Base-by-base conservation (phyloP, 2,797 vertebrate genomes). In the Antrozous pallidus region DNA sequence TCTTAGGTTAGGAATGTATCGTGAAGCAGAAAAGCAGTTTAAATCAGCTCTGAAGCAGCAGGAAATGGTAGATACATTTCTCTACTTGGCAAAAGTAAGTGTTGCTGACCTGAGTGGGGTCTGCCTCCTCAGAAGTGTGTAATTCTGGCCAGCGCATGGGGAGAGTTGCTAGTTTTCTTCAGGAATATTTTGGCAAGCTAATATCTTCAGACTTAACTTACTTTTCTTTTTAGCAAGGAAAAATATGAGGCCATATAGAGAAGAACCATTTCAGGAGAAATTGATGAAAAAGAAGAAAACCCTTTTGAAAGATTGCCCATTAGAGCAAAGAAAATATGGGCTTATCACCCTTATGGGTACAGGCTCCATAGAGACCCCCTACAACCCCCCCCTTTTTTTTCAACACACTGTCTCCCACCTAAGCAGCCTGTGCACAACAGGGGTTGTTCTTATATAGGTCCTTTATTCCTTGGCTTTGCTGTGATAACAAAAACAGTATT, bases 11-110 rank as follows among this genome's bases (percentile, higher is more conserved):
- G 98, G 99, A 98, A 98, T 99, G 85, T 99, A 99, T 97, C 99
- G 99, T 95, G 99, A 99, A 98, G 99, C 99, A 3, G 99, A 99
- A 97, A 99, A 99, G 97, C 99, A 99, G 86, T 99, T 99, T 98
- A 98, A 99, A 96, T 99, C 99, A 49, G 99, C 99, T 90, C 98
- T 99, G 94, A 99, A 98, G 95, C 99, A 99, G 28, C 99, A 99
- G 97, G 99, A 99, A 95, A 98, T 99, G 98, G 99, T 99, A 93
- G 99, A 99, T 96, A 99, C 99, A 0, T 98, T 99, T 97, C 98
- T 99, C 93, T 99, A 99, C 97, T 98, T 99, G 97, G 98, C 99
- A 88, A 99, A 99, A 98, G 99, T 99, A 98, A 71, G 6, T 93
- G 79, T 93, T 95, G 56, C 54, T 69, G 85, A 85, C 65, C 51